Base-by-base conservation (phyloP, 2,797 vertebrate species). In the Geotrypetes seraphini region DNA sequence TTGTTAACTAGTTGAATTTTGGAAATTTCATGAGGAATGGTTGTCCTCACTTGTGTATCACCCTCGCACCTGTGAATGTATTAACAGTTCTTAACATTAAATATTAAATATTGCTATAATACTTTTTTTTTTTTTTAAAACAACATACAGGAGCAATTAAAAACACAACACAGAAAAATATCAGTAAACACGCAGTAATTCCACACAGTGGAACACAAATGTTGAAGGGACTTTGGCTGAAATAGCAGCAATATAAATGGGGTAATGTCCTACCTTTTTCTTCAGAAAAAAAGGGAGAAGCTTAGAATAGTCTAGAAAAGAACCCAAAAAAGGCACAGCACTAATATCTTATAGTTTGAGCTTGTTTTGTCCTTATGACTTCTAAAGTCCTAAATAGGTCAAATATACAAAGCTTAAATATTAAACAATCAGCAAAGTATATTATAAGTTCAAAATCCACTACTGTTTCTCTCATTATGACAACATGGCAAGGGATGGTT, bases 31-130 rank as follows among this genome's bases (percentile, higher is more conserved):
- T n/a, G n/a, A n/a, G n/a, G n/a, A n/a, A n/a, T n/a, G n/a, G n/a
- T n/a, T n/a, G n/a, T n/a, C n/a, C n/a, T n/a, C n/a, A n/a, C n/a
- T 28, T 26, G 16, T 29, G 27, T 47, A 40, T 22, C 39, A 35
- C 36, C 24, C 40, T 35, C 43, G 60, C 43, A 53, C 80, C 27
- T 63, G 69, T 17, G 64, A 75, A 71, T 60, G 83, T 69, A 57
- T 73, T 83, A 76, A 79, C 71, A 79, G 84, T 59, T 66, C 32
- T 69, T 51, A 78, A 66, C 72, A 82, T 73, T 84, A 69, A 53
- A 53, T 75, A 65, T 67, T 60, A 82, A 86, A 84, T 97, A 96
- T 97, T 99, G 94, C 95, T 99, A 79, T 87, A 86, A 94, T 94
- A 94, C 88, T 85, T 86, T 63, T 73, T 47, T 25, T 71, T 81